Evolutionary conservation across 2,113 vertebrate species (phyloP).

Genomic region (Tetraodon nigroviridis): DNA sequence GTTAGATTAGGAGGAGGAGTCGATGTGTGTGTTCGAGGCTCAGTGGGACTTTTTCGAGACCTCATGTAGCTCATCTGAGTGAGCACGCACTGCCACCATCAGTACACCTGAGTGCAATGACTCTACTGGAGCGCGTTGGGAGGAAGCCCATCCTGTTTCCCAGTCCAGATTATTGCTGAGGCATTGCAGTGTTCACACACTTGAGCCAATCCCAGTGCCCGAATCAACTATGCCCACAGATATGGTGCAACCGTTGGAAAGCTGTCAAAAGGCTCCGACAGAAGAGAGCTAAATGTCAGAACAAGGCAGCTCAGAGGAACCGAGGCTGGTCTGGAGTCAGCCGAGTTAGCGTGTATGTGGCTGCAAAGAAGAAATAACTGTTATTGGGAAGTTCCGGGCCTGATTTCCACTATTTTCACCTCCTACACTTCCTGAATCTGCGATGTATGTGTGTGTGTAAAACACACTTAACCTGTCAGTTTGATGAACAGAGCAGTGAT

Average conservation of each 20-base stretch:
- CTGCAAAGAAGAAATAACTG: neutral
- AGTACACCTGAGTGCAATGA: too few species aligned
- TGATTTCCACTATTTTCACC: neutral
- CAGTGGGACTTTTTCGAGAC: slow-evolving; percentile 38
- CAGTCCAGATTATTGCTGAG: neutral
- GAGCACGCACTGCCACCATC: slow-evolving; percentile 44
- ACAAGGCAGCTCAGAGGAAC: neutral
- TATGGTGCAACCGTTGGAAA: slow-evolving; percentile 2
- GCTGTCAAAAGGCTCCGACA: neutral
- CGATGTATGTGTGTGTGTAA: neutral
- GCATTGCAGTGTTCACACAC: neutral
- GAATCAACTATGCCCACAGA: neutral
- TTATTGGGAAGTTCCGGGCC: slow-evolving; percentile 9
- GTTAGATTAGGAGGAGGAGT: slow-evolving; percentile 31
- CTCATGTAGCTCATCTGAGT: slow-evolving; percentile 24
- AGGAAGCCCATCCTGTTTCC: too few species aligned
- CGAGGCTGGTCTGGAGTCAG: slow-evolving; percentile 10
- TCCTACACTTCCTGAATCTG: slow-evolving; percentile 2
- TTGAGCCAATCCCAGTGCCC: slow-evolving; percentile 4
- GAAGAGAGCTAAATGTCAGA: neutral
- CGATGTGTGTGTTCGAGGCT: slow-evolving; percentile 30
- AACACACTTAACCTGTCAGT: neutral
- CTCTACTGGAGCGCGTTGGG: too few species aligned
- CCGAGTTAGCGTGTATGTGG: slow-evolving; percentile 1
- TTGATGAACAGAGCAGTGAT: neutral